A percentile compares a stretch with the other conserved stretches of the same genome.
Evolutionary conservation across 1,140 invertebrate species (phyloP).

Genomic region (Penaeus vannamei): DNA sequence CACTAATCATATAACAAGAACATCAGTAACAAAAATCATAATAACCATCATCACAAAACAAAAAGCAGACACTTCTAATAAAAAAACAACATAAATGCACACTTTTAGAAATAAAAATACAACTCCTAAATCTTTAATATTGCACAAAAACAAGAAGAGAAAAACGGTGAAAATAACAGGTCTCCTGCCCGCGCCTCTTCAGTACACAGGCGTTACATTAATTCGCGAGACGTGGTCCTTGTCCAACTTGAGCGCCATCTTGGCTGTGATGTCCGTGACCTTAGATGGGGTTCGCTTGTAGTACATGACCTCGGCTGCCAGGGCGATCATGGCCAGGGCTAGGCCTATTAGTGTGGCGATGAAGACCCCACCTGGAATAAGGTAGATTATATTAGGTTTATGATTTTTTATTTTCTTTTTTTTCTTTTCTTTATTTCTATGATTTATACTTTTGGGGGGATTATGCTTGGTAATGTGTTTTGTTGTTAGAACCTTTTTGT

Average conservation of each 20-base stretch:
- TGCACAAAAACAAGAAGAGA: too few species aligned
- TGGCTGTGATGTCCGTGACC: neutral
- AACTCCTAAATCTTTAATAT: too few species aligned
- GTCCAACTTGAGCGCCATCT: neutral
- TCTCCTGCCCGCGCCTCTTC: too few species aligned
- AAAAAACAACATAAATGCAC: too few species aligned
- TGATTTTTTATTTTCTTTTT: neutral
- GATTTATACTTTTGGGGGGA: too few species aligned
- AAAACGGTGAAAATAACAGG: too few species aligned
- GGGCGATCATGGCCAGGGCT: conserved; percentile 84
- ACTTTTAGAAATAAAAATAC: too few species aligned
- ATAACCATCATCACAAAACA: too few species aligned
- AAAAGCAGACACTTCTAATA: too few species aligned
- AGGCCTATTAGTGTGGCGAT: conserved; percentile 89
- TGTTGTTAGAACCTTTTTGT: neutral
- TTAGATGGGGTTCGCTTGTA: conserved; percentile 73
- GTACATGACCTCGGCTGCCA: conserved; percentile 85
- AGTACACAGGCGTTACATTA: conserved; percentile 46
- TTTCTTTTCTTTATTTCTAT: too few species aligned
- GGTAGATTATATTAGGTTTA: neutral
- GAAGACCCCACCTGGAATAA: conserved; percentile 84
- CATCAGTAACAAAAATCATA: too few species aligned
- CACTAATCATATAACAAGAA: too few species aligned
- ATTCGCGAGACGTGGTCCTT: conserved; percentile 3
- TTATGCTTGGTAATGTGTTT: neutral